Evolutionary conservation across 2,888 invertebrate species (phyloP).

Genomic region (Platypus cylindrus): DNA sequence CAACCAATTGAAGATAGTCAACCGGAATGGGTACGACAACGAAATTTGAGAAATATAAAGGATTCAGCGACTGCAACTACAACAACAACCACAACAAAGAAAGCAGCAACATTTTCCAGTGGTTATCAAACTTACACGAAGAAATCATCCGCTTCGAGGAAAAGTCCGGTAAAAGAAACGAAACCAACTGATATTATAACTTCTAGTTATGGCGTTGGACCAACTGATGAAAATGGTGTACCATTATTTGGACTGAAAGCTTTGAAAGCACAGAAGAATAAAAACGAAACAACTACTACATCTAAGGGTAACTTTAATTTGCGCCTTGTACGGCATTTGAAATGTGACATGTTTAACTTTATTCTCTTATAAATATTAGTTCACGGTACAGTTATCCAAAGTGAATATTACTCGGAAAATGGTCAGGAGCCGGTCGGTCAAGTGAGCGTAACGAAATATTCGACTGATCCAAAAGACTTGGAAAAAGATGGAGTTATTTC

Average conservation of each 20-base stretch:
- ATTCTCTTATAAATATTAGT: no score
- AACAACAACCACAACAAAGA: constrained; percentile 16
- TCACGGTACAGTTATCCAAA: constrained; percentile 57
- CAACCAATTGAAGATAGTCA: constrained; percentile 39
- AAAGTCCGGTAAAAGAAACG: constrained; percentile 30
- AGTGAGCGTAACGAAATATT: constrained; percentile 58
- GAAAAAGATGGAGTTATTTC: constrained; percentile 19
- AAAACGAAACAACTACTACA: constrained; percentile 48
- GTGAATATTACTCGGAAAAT: constrained; percentile 56
- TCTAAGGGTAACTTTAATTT: no score
- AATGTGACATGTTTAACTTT: no score
- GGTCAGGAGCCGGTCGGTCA: constrained; percentile 56
- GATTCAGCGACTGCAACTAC: constrained; percentile 19
- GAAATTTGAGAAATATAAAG: constrained; percentile 45
- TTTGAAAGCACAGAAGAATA: constrained; percentile 45
- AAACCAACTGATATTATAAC: constrained; percentile 54
- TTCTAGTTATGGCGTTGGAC: constrained; percentile 73
- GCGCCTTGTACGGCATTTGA: not conserved
- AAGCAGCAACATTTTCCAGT: constrained; percentile 13
- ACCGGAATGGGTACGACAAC: constrained; percentile 50
- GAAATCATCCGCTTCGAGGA: constrained; percentile 11
- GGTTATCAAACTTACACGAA: constrained; percentile 26
- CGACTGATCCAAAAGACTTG: constrained; percentile 48
- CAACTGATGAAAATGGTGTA: constrained; percentile 65
- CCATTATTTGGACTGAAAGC: constrained; percentile 71